Evolutionary conservation across 2,888 invertebrate species (phyloP).

Genomic region (Lithophane leautieri): DNA sequence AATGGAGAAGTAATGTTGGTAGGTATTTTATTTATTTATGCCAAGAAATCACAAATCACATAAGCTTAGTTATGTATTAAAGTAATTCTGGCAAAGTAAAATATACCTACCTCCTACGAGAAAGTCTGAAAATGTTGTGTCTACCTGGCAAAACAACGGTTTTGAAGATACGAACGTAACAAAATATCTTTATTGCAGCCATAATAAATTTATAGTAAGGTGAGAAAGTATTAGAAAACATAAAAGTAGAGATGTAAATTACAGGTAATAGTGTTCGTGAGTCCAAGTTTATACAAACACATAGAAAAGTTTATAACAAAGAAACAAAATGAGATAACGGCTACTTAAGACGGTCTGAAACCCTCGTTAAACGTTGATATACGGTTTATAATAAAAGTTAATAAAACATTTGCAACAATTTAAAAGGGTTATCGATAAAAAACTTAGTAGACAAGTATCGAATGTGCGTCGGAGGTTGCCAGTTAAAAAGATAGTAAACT

Average conservation of each 20-base stretch:
- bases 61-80: conserved; percentile 5
- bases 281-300: conserved; percentile 65
- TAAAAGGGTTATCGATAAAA: conserved; percentile 88
- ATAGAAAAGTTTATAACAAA: conserved; percentile 80
- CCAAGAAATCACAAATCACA: not conserved
- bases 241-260: conserved; percentile 57
- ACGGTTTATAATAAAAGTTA: conserved; percentile 88
- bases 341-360: conserved; percentile 83
- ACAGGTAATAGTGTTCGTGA: conserved; percentile 55
- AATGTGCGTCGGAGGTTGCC: conserved; percentile 79
- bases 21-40: conserved; percentile 1
- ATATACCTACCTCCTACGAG: conserved; percentile 4
- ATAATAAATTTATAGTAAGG: conserved; percentile 63
- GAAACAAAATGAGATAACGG: conserved; percentile 85
- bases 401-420: conserved; percentile 90
- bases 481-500: conserved; percentile 86
- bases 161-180: conserved; percentile 27
- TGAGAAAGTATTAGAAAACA: conserved; percentile 63
- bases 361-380: conserved; percentile 89
- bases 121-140: conserved; percentile 27
- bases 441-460: conserved; percentile 84
- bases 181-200: conserved; percentile 59
- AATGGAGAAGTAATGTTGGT: not conserved
- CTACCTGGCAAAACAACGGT: conserved; percentile 33
- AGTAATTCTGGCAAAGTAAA: conserved; percentile 27